These are phyloP conservation scores for Drosophila pachea DNA, from an alignment of 1,140 invertebrate species.

Conservation along the genomic window DNA sequence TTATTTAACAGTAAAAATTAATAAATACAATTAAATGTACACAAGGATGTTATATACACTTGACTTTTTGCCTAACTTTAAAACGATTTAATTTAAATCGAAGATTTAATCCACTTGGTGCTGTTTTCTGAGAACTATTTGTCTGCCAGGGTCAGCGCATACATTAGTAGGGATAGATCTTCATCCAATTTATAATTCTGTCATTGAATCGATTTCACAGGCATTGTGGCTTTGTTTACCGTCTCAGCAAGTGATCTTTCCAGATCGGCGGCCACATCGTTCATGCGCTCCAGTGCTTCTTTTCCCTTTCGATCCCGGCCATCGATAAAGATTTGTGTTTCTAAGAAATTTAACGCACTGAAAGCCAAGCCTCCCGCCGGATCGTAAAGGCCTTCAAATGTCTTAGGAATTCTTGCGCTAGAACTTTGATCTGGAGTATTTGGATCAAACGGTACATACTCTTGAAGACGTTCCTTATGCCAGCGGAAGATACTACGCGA, in stretches of 20 bases:
- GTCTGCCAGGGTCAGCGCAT: slow-evolving; percentile 45
- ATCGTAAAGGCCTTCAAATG: slow-evolving; percentile 58
- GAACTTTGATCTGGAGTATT: slow-evolving; percentile 67
- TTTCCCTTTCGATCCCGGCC: slow-evolving; percentile 50
- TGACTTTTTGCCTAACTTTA: slow-evolving; percentile 61
- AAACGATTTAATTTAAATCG: slow-evolving; percentile 39
- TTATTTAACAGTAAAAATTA: slow-evolving; percentile 74
- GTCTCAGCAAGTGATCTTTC: slow-evolving; percentile 48
- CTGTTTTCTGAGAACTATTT: slow-evolving; percentile 20
- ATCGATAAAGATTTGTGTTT: slow-evolving; percentile 71
- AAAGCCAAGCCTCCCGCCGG: slow-evolving; percentile 65
- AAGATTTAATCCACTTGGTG: slow-evolving; percentile 31
- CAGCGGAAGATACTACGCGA: slow-evolving; percentile 70
- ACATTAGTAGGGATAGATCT: slow-evolving; percentile 52
- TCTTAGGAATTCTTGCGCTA: slow-evolving; percentile 32
- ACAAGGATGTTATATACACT: slow-evolving; percentile 54
- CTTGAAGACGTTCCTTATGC: slow-evolving; percentile 62
- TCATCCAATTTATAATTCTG: slow-evolving; percentile 30
- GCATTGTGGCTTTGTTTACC: slow-evolving; percentile 9
- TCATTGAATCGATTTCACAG: slow-evolving; percentile 37
- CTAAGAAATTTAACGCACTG: slow-evolving; percentile 66
- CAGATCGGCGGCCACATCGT: slow-evolving; percentile 47
- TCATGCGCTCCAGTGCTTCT: slow-evolving; percentile 30
- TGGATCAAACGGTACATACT: slow-evolving; percentile 70
- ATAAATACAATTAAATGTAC: slow-evolving; percentile 73